Evolutionary conservation across 2,113 vertebrate genomes (phyloP).

Genomic region (Syrrhaptes paradoxus): DNA sequence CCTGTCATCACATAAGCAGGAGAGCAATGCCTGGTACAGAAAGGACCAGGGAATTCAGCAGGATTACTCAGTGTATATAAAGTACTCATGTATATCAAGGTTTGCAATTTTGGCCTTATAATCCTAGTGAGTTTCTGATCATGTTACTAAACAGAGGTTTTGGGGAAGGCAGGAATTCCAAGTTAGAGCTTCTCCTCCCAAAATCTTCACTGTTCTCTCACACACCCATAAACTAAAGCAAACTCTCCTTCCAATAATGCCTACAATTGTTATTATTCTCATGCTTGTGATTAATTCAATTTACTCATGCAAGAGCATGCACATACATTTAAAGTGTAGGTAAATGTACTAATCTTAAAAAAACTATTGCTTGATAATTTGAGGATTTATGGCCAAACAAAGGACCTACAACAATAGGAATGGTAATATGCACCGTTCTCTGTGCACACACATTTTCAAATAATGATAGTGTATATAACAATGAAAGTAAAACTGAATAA

Average conservation of each 20-base stretch:
- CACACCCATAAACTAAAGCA: background rate
- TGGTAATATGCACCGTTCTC: background rate
- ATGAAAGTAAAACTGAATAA: background rate
- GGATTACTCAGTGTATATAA: background rate
- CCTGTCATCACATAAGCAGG: background rate
- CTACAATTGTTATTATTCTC: background rate
- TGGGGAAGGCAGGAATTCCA: background rate
- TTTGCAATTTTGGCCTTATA: background rate
- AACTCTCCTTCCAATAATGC: background rate
- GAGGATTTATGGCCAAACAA: background rate
- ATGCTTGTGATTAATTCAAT: background rate
- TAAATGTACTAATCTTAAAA: background rate
- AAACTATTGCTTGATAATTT: background rate
- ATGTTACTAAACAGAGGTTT: background rate
- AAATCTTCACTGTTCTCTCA: background rate
- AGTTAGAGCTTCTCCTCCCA: background rate
- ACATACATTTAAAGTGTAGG: background rate
- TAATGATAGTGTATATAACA: background rate
- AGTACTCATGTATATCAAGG: background rate
- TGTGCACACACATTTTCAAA: background rate
- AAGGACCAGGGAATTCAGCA: background rate
- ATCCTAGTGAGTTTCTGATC: background rate
- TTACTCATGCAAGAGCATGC: background rate
- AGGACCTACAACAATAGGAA: background rate
- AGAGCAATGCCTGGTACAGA: background rate